Conservation (phyloP, 2,797 vertebrate species). For the Amphiprion clarkii region DNA sequence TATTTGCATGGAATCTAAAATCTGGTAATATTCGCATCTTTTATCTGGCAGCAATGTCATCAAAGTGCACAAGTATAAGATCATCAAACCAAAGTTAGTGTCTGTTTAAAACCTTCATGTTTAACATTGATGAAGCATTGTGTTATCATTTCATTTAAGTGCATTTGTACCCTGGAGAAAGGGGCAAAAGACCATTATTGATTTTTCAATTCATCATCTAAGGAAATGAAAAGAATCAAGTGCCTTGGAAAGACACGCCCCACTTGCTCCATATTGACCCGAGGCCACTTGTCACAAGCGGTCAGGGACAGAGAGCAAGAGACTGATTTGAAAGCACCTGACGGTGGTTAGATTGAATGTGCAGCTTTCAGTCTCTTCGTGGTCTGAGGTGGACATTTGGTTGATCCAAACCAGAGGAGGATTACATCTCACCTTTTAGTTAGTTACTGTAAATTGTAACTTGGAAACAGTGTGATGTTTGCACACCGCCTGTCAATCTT, state of each 20-base stretch:
- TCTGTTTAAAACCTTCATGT: slow-evolving; percentile 55
- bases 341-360: slow-evolving; percentile 53
- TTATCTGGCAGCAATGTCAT: slow-evolving; percentile 55
- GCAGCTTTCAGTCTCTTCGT: slow-evolving; percentile 55
- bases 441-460: slow-evolving; percentile 33
- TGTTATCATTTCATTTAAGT: slow-evolving; percentile 77
- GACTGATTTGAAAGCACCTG: slow-evolving; percentile 60
- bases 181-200: slow-evolving; percentile 61
- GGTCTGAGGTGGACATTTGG: slow-evolving; percentile 57
- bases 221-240: slow-evolving; percentile 80
- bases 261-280: slow-evolving; percentile 62
- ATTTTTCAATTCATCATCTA: slow-evolving; percentile 64
- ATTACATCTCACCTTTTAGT: slow-evolving; percentile 63
- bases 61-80: slow-evolving; percentile 54
- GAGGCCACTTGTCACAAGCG: slow-evolving; percentile 52
- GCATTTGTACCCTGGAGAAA: slow-evolving; percentile 76
- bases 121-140: slow-evolving; percentile 57
- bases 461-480: slow-evolving; percentile 53
- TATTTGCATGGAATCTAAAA: slow-evolving; percentile 57
- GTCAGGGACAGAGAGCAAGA: slow-evolving; percentile 41
- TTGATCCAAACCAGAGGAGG: slow-evolving; percentile 54
- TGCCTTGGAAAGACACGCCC: slow-evolving; percentile 82
- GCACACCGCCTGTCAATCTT: slow-evolving; percentile 47
- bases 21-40: slow-evolving; percentile 50
- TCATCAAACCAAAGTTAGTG: slow-evolving; percentile 63